Evolutionary conservation across 1,140 invertebrate genomes (phyloP).

Genomic region (Formica exsecta): DNA sequence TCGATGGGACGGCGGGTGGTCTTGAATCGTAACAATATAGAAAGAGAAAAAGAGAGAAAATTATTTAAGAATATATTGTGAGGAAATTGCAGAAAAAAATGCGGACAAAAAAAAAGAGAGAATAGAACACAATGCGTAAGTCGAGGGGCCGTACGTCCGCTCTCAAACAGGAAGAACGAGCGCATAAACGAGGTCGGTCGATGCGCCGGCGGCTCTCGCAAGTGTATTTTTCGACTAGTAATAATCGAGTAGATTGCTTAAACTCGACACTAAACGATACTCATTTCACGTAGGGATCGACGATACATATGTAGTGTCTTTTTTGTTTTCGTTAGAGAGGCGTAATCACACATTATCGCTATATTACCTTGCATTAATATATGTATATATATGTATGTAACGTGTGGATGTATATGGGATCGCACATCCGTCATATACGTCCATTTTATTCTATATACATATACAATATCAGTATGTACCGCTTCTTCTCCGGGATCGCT

Average conservation of each 20-base stretch:
- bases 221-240: slow-evolving; percentile 71
- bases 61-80: slow-evolving; percentile 14
- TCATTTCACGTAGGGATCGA: slow-evolving; percentile 77
- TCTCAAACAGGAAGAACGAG: slow-evolving; percentile 56
- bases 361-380: slow-evolving; percentile 75
- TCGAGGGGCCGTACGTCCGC: slow-evolving; percentile 67
- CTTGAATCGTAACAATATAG: slow-evolving; percentile 47
- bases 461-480: slow-evolving; percentile 57
- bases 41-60: slow-evolving; percentile 13
- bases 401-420: slow-evolving; percentile 45
- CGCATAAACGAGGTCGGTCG: slow-evolving; percentile 45
- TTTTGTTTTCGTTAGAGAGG: slow-evolving; percentile 75
- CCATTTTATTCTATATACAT: slow-evolving; percentile 44
- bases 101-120: slow-evolving; percentile 58
- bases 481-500: slow-evolving; percentile 49
- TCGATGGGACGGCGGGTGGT: slow-evolving; percentile 77
- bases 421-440: slow-evolving; percentile 23
- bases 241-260: slow-evolving; percentile 36
- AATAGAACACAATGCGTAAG: slow-evolving; percentile 54
- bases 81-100: slow-evolving; percentile 49
- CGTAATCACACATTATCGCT: slow-evolving; percentile 76
- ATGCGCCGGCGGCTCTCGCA: slow-evolving; percentile 47
- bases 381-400: slow-evolving; percentile 73
- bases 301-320: slow-evolving; percentile 69
- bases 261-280: slow-evolving; percentile 68